Conservation (phyloP, 92 coral and sea anemone genomes). For the Metridium senile region DNA sequence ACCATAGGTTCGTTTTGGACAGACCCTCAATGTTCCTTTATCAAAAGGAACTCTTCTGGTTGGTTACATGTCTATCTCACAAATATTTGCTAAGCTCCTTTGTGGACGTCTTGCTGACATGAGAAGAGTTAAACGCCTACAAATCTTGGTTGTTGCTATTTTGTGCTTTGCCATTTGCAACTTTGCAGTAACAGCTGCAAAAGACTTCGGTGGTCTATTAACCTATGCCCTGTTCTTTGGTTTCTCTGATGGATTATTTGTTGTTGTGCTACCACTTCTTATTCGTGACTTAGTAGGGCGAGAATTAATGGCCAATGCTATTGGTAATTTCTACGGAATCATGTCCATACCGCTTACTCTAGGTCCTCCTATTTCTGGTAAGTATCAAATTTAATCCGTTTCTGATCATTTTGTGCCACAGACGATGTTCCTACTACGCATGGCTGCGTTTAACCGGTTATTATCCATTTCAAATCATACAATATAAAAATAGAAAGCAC, state of each 20-base stretch:
- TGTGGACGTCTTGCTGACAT: slow-evolving; percentile 81
- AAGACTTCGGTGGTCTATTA: slow-evolving; percentile 56
- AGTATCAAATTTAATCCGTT: neutral
- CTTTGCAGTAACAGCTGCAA: slow-evolving; percentile 70
- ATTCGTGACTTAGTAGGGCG: slow-evolving; percentile 75
- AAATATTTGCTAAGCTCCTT: slow-evolving; percentile 76
- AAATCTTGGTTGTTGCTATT: slow-evolving; percentile 47
- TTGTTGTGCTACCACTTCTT: slow-evolving; percentile 71
- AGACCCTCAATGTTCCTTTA: slow-evolving; percentile 65
- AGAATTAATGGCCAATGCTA: slow-evolving; percentile 66
- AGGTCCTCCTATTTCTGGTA: slow-evolving; percentile 84
- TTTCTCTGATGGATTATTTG: slow-evolving; percentile 82
- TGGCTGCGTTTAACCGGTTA: too few species aligned
- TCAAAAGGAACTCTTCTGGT: slow-evolving; percentile 72
- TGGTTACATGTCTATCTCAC: slow-evolving; percentile 75
- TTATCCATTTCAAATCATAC: too few species aligned
- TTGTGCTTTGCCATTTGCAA: slow-evolving; percentile 43
- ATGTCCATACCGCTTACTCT: slow-evolving; percentile 68
- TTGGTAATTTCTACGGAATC: slow-evolving; percentile 70
- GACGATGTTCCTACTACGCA: too few species aligned
- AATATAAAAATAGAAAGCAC: too few species aligned
- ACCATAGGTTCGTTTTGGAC: slow-evolving; percentile 61
- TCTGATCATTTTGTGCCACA: too few species aligned
- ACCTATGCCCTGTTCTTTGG: slow-evolving; percentile 70
- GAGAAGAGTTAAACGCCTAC: slow-evolving; percentile 59